These are phyloP conservation scores for Myotis pilosus DNA, from an alignment of 2,797 vertebrate genomes.

Conservation along the genomic window DNA sequence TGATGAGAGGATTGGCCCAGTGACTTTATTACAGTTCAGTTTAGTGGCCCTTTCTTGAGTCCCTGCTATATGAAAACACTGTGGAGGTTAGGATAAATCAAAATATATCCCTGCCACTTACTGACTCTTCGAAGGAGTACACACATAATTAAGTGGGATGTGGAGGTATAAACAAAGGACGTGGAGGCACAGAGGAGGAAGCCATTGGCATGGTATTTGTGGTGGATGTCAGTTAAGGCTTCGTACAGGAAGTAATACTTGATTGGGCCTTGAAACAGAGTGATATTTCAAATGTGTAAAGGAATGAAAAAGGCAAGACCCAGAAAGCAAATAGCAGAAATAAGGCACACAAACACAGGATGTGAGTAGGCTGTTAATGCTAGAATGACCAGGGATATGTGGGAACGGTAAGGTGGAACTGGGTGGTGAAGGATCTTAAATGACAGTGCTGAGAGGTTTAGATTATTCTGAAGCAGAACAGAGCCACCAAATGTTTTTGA, in stretches of 20 bases:
- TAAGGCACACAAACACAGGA: background rate
- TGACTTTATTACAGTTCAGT: slow-evolving; percentile 19
- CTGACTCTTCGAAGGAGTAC: background rate
- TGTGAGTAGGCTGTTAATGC: background rate
- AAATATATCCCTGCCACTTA: background rate
- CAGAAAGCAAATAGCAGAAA: slow-evolving; percentile 1
- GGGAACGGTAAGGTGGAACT: background rate
- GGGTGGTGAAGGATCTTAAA: background rate
- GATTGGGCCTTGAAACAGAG: slow-evolving; percentile 29
- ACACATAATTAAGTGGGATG: background rate
- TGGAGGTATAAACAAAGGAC: background rate
- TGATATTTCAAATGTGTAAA: slow-evolving; percentile 33
- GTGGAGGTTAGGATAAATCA: background rate
- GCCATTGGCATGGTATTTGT: background rate
- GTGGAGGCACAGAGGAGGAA: slow-evolving; percentile 5
- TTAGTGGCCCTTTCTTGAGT: background rate
- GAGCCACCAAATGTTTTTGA: background rate
- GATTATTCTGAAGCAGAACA: background rate
- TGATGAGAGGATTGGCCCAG: background rate
- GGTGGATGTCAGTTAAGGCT: slow-evolving; percentile 2
- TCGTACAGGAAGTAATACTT: slow-evolving; percentile 52
- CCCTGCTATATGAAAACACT: background rate
- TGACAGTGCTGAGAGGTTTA: background rate
- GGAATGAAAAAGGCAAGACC: slow-evolving; percentile 2
- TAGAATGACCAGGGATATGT: background rate